Base-by-base conservation (phyloP, 2,113 vertebrate genomes). In the Cephalopholis sonnerati region DNA sequence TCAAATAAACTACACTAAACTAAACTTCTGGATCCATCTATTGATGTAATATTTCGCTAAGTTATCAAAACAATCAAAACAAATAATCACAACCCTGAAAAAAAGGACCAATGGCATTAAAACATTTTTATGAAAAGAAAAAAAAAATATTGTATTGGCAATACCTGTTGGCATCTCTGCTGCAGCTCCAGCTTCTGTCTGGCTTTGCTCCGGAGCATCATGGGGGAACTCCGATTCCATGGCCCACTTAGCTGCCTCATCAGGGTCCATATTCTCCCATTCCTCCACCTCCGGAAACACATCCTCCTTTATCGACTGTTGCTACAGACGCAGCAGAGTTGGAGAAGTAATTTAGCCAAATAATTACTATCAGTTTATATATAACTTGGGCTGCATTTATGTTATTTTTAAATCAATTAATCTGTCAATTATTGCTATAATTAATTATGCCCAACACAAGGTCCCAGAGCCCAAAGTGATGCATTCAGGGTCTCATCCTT, bases 221-320 rank as follows among this genome's bases (percentile, higher is more conserved):
- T 75, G 6, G 6, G 83, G 29, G n/a, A 91, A 91, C 22, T 93
- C 87, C 0, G 91, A 87, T 17, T 71, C 92, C 11, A 93, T 13
- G 0, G 90, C 70, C 95, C 95, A 96, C 74, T 90, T 93, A 11
- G 91, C 89, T 17, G 91, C 93, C 77, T 95, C 94, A n/a, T 94
- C 93, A 0, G 87, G 69, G 20, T 94, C 94, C 78, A 93, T 80
- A 25, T 89, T 91, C 29, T 93, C 94, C 95, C 95, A 96, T 41
- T 88, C 93, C 36, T 95, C 93, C 0, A 57, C 85, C 32, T 95
- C 91, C 0, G 94, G 94, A 73, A 95, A 95, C 63, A 93, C 93
- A 0, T 94, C 92, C 46, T 94, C 90, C 29, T 92, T 90, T 18
- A 91, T 1, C 0, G 93, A 89, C 86, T 93, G 74, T 27, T 84